Evolutionary conservation across 2,797 vertebrate genomes (phyloP), one percentile per base, ranked within the genome.

Genomic region (Amazona finschi): DNA sequence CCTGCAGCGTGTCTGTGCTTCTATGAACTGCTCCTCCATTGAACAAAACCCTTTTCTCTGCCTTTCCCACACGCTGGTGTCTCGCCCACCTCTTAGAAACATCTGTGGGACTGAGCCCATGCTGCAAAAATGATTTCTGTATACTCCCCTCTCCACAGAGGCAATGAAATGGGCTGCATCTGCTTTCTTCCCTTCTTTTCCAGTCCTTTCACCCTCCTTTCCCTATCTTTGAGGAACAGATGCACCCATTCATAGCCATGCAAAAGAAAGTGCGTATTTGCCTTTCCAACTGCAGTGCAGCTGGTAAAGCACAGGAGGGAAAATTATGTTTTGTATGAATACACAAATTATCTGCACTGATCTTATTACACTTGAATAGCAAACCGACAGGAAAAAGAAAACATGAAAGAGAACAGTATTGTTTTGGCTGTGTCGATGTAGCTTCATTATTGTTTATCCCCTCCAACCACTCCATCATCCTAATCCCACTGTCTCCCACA

Each of bases 261-360:
- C 74, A 92, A 65, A 55, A n/a, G 33, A 47, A 86, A 82, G 57
- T 4, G 47, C 4, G 4, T 11, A 5, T 93, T 81, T 66, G 80
- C 93, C 79, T 95, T 55, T 76, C 55, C 1, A 2, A 89, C 80
- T 11, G 77, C 94, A 86, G 83, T 47, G 92, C 95, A 94, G 94
- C 95, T 89, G 92, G 88, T 77, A 77, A 77, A 94, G 93, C 90
- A 72, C 78, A 36, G 95, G 93, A 93, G 81, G 83, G 75, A 92
- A 90, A 95, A 89, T 30, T 30, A 86, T 67, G 89, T 90, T 93
- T 77, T 75, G 69, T 78, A 61, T 39, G 53, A 83, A 72, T 14
- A 85, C 87, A 89, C 65, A 62, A 94, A 96, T 95, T 90, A 95
- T 94, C 92, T 75, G 50, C 52, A 5, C 95, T 94, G 92, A 94